These are phyloP conservation scores for Calliphora vicina DNA, from an alignment of 1,140 invertebrate genomes.

Conservation along the genomic window DNA sequence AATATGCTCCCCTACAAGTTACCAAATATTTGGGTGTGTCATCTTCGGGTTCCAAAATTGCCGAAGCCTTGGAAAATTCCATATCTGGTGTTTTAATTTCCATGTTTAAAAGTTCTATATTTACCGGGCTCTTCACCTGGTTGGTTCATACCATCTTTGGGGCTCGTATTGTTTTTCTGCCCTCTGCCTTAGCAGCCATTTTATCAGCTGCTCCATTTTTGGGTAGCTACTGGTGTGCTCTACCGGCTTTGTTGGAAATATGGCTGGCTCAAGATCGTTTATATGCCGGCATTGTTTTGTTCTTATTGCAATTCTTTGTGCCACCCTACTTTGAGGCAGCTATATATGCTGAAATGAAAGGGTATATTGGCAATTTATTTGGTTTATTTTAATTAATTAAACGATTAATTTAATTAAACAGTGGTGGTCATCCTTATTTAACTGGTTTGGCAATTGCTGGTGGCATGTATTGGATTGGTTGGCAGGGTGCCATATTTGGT, in stretches of 20 bases:
- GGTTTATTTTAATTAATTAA: not conserved
- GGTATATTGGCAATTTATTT: constrained; percentile 69
- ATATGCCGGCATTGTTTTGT: constrained; percentile 76
- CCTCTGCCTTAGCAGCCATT: constrained; percentile 89
- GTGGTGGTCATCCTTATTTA: constrained; percentile 95
- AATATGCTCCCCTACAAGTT: constrained; percentile 88
- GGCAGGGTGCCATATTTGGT: constrained; percentile 96
- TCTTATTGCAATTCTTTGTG: constrained; percentile 85
- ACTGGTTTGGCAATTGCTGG: constrained; percentile 98
- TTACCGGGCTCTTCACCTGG: constrained; percentile 98
- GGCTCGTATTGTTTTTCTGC: constrained; percentile 93
- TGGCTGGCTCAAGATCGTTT: constrained; percentile 88
- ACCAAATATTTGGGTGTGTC: constrained; percentile 79
- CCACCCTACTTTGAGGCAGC: constrained; percentile 93
- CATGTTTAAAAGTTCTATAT: constrained; percentile 95
- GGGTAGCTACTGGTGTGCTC: constrained; percentile 91
- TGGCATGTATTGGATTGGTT: constrained; percentile 96
- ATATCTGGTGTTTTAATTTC: constrained; percentile 88
- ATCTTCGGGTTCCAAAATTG: constrained; percentile 78
- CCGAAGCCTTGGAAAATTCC: constrained; percentile 72
- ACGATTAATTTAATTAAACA: constrained; percentile 59
- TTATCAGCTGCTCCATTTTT: constrained; percentile 94
- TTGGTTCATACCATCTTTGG: constrained; percentile 95
- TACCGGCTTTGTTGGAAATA: constrained; percentile 93
- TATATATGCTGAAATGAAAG: constrained; percentile 97